Evolutionary conservation across 2,113 vertebrate genomes (phyloP).

Genomic region (Vidua macroura): DNA sequence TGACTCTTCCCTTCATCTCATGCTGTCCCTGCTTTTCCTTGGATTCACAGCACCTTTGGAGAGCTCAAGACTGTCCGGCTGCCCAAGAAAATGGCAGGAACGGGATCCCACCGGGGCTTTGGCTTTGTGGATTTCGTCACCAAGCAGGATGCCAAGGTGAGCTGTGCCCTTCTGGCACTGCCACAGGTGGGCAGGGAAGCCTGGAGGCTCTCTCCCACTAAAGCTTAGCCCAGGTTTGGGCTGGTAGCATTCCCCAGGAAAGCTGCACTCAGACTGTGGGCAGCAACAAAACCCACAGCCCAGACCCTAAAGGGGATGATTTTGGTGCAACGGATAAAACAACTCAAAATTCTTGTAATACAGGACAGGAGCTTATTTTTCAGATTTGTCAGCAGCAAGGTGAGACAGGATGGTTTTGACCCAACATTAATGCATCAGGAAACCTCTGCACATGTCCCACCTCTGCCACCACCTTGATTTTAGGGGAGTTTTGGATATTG

Average conservation of each 20-base stretch:
- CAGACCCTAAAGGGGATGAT: fast-evolving
- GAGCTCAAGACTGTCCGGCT: conserved; percentile 93
- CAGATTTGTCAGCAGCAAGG: not conserved
- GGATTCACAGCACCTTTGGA: conserved; percentile 85
- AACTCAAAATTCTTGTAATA: not conserved
- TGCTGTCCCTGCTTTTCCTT: not conserved
- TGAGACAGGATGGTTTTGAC: not conserved
- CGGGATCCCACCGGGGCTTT: conserved; percentile 88
- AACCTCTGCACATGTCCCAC: not conserved
- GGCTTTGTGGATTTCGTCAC: conserved; percentile 96
- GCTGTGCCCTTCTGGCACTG: not conserved
- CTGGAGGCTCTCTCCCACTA: not conserved
- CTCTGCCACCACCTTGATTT: not conserved
- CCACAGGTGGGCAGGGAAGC: not conserved
- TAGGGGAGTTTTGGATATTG: not conserved
- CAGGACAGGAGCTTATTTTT: not conserved
- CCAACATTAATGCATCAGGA: not conserved
- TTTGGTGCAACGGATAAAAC: fast-evolving
- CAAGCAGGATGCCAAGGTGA: conserved; percentile 96
- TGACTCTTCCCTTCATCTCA: not conserved
- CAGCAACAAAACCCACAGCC: not conserved
- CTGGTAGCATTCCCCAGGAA: not conserved
- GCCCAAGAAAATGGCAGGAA: conserved; percentile 89
- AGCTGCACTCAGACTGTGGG: not conserved
- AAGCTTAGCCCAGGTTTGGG: not conserved